Conservation (phyloP, 2,113 vertebrate genomes). For the Cyprinodon variegatus region DNA sequence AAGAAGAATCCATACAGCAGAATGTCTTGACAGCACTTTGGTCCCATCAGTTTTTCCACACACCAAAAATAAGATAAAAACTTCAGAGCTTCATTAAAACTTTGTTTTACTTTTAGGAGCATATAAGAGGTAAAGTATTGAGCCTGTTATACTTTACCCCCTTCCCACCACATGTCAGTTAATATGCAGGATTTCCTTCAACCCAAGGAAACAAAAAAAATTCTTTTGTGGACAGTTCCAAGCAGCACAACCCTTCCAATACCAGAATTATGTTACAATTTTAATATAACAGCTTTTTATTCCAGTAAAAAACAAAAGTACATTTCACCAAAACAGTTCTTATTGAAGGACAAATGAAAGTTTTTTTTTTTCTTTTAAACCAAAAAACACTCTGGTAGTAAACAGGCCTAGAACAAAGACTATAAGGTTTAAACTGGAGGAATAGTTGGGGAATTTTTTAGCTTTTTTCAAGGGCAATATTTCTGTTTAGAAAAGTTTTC, state of each 20-base stretch:
- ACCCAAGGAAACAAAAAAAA: background rate
- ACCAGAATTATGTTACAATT: background rate
- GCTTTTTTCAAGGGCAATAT: background rate
- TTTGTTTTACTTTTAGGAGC: background rate
- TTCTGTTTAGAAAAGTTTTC: background rate
- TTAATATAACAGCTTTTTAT: background rate
- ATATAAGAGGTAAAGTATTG: background rate
- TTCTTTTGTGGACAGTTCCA: conserved; percentile 12
- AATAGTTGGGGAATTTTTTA: background rate
- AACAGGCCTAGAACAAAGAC: background rate
- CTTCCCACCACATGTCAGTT: background rate
- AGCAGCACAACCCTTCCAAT: background rate
- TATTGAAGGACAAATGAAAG: background rate
- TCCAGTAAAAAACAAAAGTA: conserved; percentile 4
- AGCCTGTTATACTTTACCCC: background rate
- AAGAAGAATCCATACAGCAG: background rate
- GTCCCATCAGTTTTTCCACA: conserved; percentile 38
- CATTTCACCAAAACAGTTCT: background rate
- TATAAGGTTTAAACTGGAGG: background rate
- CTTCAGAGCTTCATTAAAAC: background rate
- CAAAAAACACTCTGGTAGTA: background rate
- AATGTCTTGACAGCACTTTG: conserved; percentile 49
- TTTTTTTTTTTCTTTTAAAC: background rate
- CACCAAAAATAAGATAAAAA: background rate
- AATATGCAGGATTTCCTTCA: background rate